phyloP scores from a whole-genome alignment of 2,888 invertebrate species.

The Trichacis sp. region DNA sequence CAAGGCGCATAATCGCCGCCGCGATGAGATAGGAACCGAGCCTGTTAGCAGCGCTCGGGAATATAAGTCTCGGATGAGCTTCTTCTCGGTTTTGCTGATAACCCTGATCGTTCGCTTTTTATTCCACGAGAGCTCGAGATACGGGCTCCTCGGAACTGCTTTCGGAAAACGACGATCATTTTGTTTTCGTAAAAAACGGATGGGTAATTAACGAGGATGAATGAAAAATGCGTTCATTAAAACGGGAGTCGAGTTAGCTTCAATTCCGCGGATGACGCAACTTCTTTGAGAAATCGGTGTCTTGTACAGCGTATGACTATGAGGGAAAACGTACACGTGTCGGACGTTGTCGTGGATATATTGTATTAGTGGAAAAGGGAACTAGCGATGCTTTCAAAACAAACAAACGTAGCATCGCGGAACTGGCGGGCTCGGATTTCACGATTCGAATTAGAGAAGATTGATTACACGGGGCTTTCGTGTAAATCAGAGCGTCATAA shows the following conservation, averaged over 20 bases:
- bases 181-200: too few species aligned
- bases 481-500: constrained; percentile 6
- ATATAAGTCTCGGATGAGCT: constrained; percentile 31
- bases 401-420: not conserved
- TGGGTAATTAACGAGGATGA: too few species aligned
- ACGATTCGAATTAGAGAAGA: not conserved
- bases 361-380: constrained; percentile 23
- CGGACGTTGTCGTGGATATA: constrained; percentile 29
- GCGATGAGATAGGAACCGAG: constrained; percentile 35
- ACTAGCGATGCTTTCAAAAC: constrained; percentile 2
- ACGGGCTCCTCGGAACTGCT: too few species aligned
- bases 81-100: constrained; percentile 29
- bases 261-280: constrained; percentile 6
- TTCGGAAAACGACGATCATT: too few species aligned
- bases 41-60: constrained; percentile 26
- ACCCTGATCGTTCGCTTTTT: constrained; percentile 15
- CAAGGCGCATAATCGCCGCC: constrained; percentile 30
- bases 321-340: constrained; percentile 33
- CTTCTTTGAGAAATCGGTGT: constrained; percentile 29
- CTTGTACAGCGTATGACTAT: constrained; percentile 32
- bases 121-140: not conserved
- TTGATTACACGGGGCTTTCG: not conserved
- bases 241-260: not conserved
- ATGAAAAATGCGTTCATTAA: not conserved
- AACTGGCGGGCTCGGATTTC: not conserved